phyloP scores from a whole-genome alignment of 92 coral and sea anemone genomes.

The Epizoanthus fatuus region DNA sequence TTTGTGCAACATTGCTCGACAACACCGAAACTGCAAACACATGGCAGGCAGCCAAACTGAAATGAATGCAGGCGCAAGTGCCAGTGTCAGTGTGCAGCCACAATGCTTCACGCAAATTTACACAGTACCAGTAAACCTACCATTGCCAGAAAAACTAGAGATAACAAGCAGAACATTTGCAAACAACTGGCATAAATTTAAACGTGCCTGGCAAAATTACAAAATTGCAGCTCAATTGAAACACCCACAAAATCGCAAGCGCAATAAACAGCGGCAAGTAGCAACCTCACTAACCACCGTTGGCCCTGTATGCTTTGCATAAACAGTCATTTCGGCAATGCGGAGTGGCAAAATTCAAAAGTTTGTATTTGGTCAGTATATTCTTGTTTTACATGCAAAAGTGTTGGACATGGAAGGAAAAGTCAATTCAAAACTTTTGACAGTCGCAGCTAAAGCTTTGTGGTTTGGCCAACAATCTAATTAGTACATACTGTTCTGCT shows the following conservation, averaged over 20 bases:
- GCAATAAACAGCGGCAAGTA: slow-evolving; percentile 49
- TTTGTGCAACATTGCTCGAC: not conserved
- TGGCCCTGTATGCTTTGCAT: too few relatives aligned
- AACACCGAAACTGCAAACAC: not conserved
- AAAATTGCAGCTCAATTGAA: slow-evolving; percentile 42
- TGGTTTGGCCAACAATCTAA: too few relatives aligned
- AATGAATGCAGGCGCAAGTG: not conserved
- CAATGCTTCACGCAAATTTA: not conserved
- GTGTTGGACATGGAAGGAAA: too few relatives aligned
- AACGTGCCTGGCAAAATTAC: slow-evolving; percentile 51
- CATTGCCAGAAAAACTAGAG: slow-evolving; percentile 34
- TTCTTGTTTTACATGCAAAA: too few relatives aligned
- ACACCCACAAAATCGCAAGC: slow-evolving; percentile 11
- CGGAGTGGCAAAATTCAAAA: too few relatives aligned
- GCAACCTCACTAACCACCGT: slow-evolving; percentile 67
- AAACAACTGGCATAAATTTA: slow-evolving; percentile 37
- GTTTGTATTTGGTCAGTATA: too few relatives aligned
- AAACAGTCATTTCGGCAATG: too few relatives aligned
- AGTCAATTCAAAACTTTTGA: too few relatives aligned
- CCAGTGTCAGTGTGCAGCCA: not conserved
- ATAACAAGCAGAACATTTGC: not conserved
- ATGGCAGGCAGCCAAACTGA: not conserved
- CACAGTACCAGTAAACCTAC: slow-evolving; percentile 10
- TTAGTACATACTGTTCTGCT: too few relatives aligned
- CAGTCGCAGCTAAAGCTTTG: too few relatives aligned